Percentiles rank a stretch among this genome's conserved stretches.
These are phyloP conservation scores for Zeus faber DNA, from an alignment of 2,113 vertebrate species.

Conservation along the genomic window DNA sequence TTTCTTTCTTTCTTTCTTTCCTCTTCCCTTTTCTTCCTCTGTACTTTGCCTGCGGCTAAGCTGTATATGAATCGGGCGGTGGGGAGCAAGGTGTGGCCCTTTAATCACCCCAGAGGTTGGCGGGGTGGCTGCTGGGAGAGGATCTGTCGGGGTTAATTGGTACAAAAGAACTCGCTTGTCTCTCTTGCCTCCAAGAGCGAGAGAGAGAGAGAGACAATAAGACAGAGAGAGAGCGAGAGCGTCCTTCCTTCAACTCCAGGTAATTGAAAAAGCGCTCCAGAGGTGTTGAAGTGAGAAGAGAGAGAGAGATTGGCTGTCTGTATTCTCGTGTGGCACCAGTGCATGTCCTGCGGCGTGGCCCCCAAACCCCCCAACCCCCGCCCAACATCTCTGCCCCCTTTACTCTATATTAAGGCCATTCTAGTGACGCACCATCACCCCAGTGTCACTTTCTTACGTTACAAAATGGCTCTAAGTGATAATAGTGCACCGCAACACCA, in stretches of 20 bases:
- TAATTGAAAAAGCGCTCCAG: slow-evolving; percentile 31
- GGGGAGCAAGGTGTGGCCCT: slow-evolving; percentile 46
- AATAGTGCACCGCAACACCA: no score
- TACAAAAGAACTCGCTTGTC: slow-evolving; percentile 66
- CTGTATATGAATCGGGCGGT: slow-evolving; percentile 42
- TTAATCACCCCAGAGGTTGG: slow-evolving; percentile 52
- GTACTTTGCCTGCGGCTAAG: slow-evolving; percentile 40
- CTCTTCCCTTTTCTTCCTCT: slow-evolving; percentile 5
- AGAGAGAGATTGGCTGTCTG: background rate
- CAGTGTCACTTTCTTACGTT: slow-evolving; percentile 36
- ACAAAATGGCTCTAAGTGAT: no score
- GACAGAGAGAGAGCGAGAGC: slow-evolving; percentile 29
- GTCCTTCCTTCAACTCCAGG: slow-evolving; percentile 34
- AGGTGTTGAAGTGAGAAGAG: no score
- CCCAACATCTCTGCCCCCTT: slow-evolving; percentile 18
- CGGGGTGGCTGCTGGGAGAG: slow-evolving; percentile 46
- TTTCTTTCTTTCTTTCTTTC: slow-evolving; percentile 10
- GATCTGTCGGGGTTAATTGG: slow-evolving; percentile 64
- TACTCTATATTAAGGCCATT: slow-evolving; percentile 7
- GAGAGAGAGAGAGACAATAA: slow-evolving; percentile 1
- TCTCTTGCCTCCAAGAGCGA: slow-evolving; percentile 17
- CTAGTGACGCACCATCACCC: slow-evolving; percentile 19
- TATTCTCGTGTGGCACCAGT: background rate
- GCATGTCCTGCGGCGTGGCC: slow-evolving; percentile 21
- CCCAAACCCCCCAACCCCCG: slow-evolving; percentile 39